Base-by-base conservation (phyloP, 2,888 invertebrate species). In the Plagodis dolabraria region DNA sequence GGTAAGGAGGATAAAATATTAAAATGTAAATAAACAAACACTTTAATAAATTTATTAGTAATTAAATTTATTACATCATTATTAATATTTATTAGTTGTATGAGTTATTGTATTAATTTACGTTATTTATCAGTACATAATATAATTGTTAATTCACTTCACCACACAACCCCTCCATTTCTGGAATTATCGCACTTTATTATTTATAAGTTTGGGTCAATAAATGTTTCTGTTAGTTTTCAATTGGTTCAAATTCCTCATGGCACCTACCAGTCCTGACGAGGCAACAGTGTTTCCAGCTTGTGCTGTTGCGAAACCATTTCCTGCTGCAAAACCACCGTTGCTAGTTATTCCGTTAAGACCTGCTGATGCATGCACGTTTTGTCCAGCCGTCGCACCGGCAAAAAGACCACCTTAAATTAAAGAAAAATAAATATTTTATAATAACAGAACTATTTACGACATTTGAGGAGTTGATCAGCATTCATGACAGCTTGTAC, bases 331-430 rank as follows among this genome's bases (percentile, higher is more conserved):
- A 59, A 72, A 92, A 10, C 92, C 90, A 22, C 43, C 50, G 35
- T 22, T 34, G 8, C 10, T 55, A 2, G 55, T 11, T 8, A 45
- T 6, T 84, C 95, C 95, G 8, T 83, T 89, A 0, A 94, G 80
- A 10, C 93, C 94, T 1, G 94, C 92, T 33, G 84, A 80, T 0
- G 94, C 94, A 11, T 84, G 85, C 0, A 94, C 81, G 50, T 91
- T 91, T n/a, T 92, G 93, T 7, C 94, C 94, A 40, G 94, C 93
- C 2, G 94, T 94, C 0, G 95, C 94, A 38, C 93, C 94, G 45
- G 95, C 95, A 58, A 88, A 95, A 0, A 95, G 76, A 12, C 93
- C 93, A 57, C 95, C 95, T 82, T 68, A 43, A 47, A 51, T 35
- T 60, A 60, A 59, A 50, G 57, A 12, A 49, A 34, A 52, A 47